A percentile compares a stretch with the other conserved stretches of the same genome.
Evolutionary conservation across 2,797 vertebrate species (phyloP).

Genomic region (Eulemur coronatus): DNA sequence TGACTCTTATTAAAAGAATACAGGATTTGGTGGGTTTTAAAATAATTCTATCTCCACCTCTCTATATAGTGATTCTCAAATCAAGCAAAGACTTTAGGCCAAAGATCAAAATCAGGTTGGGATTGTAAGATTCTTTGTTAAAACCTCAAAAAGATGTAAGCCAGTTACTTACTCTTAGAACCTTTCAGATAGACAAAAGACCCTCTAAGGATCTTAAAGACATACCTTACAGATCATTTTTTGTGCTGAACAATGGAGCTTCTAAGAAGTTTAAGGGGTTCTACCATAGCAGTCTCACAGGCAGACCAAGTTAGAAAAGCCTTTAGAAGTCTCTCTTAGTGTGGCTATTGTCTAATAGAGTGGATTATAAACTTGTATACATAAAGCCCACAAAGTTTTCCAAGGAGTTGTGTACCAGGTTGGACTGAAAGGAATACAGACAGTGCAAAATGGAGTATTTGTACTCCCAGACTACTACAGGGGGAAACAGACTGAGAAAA

Average conservation of each 20-base stretch:
- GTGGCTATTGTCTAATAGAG: not conserved
- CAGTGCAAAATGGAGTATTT: not conserved
- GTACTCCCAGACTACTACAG: not conserved
- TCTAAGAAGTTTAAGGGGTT: not conserved
- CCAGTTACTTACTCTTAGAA: not conserved
- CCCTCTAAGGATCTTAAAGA: not conserved
- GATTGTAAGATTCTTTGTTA: not conserved
- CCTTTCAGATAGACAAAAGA: not conserved
- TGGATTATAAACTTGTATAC: not conserved
- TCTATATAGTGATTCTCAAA: constrained; percentile 13
- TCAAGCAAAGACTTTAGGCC: not conserved
- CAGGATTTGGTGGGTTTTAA: not conserved
- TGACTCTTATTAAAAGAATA: not conserved
- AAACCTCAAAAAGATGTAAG: constrained; percentile 2
- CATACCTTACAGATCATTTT: not conserved
- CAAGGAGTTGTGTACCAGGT: not conserved
- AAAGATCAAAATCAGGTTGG: constrained; percentile 14
- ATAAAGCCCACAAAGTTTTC: not conserved
- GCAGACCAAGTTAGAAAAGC: not conserved
- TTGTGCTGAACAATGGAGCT: not conserved
- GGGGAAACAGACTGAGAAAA: not conserved
- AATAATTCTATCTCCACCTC: not conserved
- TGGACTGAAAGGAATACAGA: not conserved
- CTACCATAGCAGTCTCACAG: not conserved
- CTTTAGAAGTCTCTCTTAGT: not conserved